Evolutionary conservation across 2,888 invertebrate species (phyloP), one percentile per base, ranked within the genome.

Genomic region (Rotaria magnacalcarata): DNA sequence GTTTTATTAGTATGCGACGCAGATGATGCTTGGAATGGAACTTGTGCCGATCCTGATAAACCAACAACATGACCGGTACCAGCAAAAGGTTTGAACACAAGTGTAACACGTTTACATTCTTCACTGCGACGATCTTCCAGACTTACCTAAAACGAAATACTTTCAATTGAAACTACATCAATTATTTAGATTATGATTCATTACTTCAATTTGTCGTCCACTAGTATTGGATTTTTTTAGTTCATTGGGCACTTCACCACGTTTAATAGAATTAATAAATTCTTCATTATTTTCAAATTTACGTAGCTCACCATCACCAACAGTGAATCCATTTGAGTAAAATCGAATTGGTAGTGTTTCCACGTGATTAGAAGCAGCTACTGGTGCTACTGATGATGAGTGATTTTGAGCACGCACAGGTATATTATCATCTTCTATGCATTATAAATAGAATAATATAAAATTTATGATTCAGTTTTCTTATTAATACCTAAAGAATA

Each of bases 301-400:
- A 4, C 80, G 43, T n/a, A 80, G 47, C 16, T 80, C 80, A 21
- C 80, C 80, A 80, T 80, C 80, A 47, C 47, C 80, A 24, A 80
- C 80, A 24, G 80, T 47, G n/a, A 80, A 80, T 47, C 80, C 80
- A 80, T 80, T 80, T 1, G 80, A 80, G 47, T 80, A 80, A 4
- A 80, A 80, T 43, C 80, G 80, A 34, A 80, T 80, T 10, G 47
- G 43, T 80, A 80, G 3, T 24, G 43, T 24, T 80, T 80, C 43
- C 24, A n/a, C 47, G 24, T 8, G 19, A 43, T 47, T 47, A n/a
- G 6, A 14, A 11, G 43, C 10, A 47, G n/a, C 24, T 24, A 24
- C 24, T 47, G 80, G 3, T n/a, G 43, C 8, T 16, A 16, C 41
- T 6, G 34, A 34, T 2, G 21, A 21, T 11, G 47, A 80, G 16